These are phyloP conservation scores for Elaphurus davidianus DNA, from an alignment of 2,113 vertebrate genomes.

Conservation along the genomic window DNA sequence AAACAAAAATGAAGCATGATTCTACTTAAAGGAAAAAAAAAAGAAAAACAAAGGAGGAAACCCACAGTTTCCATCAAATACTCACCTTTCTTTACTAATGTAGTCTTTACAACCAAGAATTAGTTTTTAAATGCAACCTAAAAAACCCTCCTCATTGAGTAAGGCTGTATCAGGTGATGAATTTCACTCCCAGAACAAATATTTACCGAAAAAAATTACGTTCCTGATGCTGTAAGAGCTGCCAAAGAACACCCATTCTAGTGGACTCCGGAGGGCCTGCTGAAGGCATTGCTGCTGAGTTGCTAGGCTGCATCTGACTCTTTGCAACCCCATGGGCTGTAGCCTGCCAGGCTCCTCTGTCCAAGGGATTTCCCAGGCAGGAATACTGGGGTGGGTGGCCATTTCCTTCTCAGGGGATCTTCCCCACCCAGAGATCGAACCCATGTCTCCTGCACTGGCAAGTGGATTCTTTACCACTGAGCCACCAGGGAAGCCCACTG, in stretches of 20 bases:
- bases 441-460: neutral
- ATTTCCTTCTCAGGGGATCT: neutral
- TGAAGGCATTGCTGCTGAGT: neutral
- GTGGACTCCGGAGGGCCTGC: neutral
- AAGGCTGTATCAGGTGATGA: neutral
- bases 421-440: neutral
- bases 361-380: neutral
- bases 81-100: neutral
- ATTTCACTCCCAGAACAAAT: conserved; percentile 5
- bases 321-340: neutral
- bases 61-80: neutral
- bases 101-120: neutral
- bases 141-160: neutral
- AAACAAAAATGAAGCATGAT: neutral
- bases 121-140: neutral
- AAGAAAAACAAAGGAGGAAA: neutral
- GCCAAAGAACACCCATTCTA: neutral
- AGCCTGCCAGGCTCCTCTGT: neutral
- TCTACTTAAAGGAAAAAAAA: neutral
- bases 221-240: neutral
- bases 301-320: neutral
- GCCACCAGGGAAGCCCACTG: neutral
- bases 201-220: neutral
- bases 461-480: neutral
- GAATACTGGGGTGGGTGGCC: neutral